Conservation (phyloP, 2,797 vertebrate species). For the Acipenser transmontanus region DNA sequence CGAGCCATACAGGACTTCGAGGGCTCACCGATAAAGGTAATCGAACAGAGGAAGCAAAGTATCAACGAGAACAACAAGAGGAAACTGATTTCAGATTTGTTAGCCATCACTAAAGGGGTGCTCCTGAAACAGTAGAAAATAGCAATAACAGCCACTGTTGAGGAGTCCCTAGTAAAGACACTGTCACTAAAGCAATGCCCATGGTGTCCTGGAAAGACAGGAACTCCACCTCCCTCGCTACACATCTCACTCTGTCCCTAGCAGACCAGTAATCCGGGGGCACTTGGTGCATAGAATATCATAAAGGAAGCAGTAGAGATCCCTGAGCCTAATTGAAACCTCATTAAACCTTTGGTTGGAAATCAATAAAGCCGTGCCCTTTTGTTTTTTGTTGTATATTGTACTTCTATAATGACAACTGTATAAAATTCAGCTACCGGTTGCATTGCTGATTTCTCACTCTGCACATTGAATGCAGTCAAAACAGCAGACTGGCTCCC, state of each 20-base stretch:
- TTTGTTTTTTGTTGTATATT: too few relatives aligned
- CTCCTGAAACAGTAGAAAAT: constrained; percentile 50
- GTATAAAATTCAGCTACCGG: constrained; percentile 36
- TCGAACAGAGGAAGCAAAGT: constrained; percentile 58
- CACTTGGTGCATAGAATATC: constrained; percentile 43
- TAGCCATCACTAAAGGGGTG: constrained; percentile 60
- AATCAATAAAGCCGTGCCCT: too few relatives aligned
- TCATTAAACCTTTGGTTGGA: too few relatives aligned
- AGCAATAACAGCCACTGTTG: constrained; percentile 39
- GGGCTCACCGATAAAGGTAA: constrained; percentile 55
- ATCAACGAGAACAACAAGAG: constrained; percentile 57
- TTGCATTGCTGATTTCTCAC: constrained; percentile 57
- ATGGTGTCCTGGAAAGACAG: constrained; percentile 54
- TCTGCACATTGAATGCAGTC: constrained; percentile 63
- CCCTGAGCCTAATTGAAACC: too few relatives aligned
- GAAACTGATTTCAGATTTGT: constrained; percentile 66
- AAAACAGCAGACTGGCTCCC: constrained; percentile 56
- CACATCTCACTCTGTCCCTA: constrained; percentile 46
- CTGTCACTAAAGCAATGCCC: constrained; percentile 51
- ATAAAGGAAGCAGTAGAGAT: too few relatives aligned
- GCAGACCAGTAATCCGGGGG: constrained; percentile 55
- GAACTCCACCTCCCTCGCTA: constrained; percentile 53
- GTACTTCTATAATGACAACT: too few relatives aligned
- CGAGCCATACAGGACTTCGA: constrained; percentile 50
- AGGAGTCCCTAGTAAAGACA: constrained; percentile 46